Conservation (phyloP, 2,888 invertebrate genomes). For the Piscicola geometra region DNA sequence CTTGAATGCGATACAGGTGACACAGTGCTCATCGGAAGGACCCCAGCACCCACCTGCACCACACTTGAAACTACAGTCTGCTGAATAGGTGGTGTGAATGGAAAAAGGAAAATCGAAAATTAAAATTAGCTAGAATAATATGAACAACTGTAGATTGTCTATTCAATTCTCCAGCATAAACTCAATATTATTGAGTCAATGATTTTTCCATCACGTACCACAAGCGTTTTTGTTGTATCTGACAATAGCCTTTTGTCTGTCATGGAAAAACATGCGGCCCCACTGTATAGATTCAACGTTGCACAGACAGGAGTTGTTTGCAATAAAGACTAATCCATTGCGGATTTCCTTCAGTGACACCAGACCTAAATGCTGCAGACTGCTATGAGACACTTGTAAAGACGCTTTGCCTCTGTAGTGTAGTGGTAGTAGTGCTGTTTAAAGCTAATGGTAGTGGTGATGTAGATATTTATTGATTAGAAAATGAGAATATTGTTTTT, state of each 20-base stretch:
- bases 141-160: too few relatives aligned
- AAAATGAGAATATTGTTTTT: too few relatives aligned
- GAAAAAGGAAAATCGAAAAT: slow-evolving; percentile 62
- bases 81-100: too few relatives aligned
- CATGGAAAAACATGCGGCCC: slow-evolving; percentile 40
- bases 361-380: slow-evolving; percentile 68
- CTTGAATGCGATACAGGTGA: slow-evolving; percentile 75
- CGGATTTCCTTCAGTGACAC: slow-evolving; percentile 77
- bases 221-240: slow-evolving; percentile 38
- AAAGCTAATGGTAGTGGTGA: too few relatives aligned
- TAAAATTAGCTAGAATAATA: neutral
- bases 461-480: too few relatives aligned
- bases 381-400: slow-evolving; percentile 38
- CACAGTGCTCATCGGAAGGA: slow-evolving; percentile 77
- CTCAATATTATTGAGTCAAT: too few relatives aligned
- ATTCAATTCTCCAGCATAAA: too few relatives aligned
- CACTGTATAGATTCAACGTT: slow-evolving; percentile 63
- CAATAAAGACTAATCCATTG: slow-evolving; percentile 79
- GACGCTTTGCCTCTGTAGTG: slow-evolving; percentile 51
- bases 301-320: slow-evolving; percentile 81
- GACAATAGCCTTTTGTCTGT: slow-evolving; percentile 41
- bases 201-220: slow-evolving; percentile 36
- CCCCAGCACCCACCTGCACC: slow-evolving; percentile 92
- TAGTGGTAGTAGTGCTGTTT: too few relatives aligned
- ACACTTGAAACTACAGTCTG: slow-evolving; percentile 81